A percentile compares a stretch with the other conserved stretches of the same genome.
These are phyloP conservation scores for Phengaris arion DNA, from an alignment of 2,888 invertebrate species.

Conservation along the genomic window DNA sequence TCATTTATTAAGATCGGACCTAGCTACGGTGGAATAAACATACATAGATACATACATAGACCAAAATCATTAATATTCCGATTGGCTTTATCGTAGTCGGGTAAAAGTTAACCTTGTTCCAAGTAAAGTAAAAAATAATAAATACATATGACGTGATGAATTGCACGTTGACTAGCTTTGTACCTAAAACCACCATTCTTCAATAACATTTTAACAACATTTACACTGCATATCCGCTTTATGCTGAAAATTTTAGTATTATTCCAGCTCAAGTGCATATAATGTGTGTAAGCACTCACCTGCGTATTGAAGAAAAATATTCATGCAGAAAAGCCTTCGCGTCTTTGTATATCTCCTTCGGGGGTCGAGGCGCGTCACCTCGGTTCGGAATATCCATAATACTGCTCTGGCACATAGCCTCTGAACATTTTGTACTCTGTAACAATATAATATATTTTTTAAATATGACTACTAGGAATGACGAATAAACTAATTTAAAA, in stretches of 20 bases:
- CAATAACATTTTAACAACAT: background rate
- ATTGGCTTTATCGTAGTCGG: too few relatives aligned
- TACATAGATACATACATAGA: too few relatives aligned
- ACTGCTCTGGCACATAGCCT: slow-evolving; percentile 87
- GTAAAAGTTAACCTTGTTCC: too few relatives aligned
- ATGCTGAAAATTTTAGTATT: background rate
- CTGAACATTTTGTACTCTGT: slow-evolving; percentile 84
- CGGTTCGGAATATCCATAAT: slow-evolving; percentile 83
- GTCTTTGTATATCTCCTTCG: slow-evolving; percentile 86
- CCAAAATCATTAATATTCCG: too few relatives aligned
- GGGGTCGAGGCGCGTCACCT: slow-evolving; percentile 81
- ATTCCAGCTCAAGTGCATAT: slow-evolving; percentile 6
- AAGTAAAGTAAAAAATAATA: too few relatives aligned
- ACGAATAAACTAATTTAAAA: too few relatives aligned
- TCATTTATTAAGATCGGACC: too few relatives aligned
- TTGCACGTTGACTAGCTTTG: background rate
- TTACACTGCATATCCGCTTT: background rate
- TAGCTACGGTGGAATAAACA: too few relatives aligned
- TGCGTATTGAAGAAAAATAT: slow-evolving; percentile 93
- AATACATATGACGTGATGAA: too few relatives aligned
- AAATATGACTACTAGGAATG: too few relatives aligned
- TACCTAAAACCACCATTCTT: background rate
- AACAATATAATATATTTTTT: slow-evolving; percentile 38
- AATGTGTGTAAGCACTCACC: slow-evolving; percentile 74
- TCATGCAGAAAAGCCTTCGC: slow-evolving; percentile 94